Evolutionary conservation across 2,888 invertebrate species (phyloP).

Genomic region (Meliscaeva auricollis): DNA sequence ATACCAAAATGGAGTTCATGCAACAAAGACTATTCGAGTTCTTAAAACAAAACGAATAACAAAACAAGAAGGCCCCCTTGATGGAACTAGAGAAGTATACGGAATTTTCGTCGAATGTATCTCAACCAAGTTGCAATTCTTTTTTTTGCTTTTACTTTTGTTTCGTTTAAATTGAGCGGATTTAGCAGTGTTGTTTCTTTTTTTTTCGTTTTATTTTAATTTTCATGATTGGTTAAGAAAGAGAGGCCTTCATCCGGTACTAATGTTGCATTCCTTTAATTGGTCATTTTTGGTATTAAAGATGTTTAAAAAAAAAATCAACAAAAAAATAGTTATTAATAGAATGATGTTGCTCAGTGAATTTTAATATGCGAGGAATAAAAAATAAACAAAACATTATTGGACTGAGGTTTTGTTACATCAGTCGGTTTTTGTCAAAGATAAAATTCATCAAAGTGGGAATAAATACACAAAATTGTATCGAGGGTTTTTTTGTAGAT

Average conservation of each 20-base stretch:
- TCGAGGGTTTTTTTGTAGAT: too few species aligned
- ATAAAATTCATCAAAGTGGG: too few species aligned
- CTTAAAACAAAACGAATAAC: background rate
- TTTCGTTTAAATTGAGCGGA: constrained; percentile 6
- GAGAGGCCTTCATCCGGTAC: constrained; percentile 32
- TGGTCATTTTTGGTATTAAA: constrained; percentile 30
- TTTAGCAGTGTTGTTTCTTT: constrained; percentile 3
- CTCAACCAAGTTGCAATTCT: constrained; percentile 37
- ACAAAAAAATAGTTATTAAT: constrained; percentile 38
- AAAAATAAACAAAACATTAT: too few species aligned
- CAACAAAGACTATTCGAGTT: constrained; percentile 27
- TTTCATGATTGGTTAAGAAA: constrained; percentile 31
- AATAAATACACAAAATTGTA: too few species aligned
- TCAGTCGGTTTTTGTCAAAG: too few species aligned
- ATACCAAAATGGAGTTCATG: constrained; percentile 60
- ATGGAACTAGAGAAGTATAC: too few species aligned
- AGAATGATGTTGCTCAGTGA: constrained; percentile 28
- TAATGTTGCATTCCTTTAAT: constrained; percentile 38
- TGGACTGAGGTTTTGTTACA: too few species aligned
- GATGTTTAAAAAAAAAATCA: background rate
- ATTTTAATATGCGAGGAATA: background rate
- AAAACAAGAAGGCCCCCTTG: constrained; percentile 21
- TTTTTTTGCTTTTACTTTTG: constrained; percentile 26
- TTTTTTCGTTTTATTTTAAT: background rate
- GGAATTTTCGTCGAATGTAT: constrained; percentile 32